Evolutionary conservation across 2,888 invertebrate genomes (phyloP).

Genomic region (Prenolepis imparis): DNA sequence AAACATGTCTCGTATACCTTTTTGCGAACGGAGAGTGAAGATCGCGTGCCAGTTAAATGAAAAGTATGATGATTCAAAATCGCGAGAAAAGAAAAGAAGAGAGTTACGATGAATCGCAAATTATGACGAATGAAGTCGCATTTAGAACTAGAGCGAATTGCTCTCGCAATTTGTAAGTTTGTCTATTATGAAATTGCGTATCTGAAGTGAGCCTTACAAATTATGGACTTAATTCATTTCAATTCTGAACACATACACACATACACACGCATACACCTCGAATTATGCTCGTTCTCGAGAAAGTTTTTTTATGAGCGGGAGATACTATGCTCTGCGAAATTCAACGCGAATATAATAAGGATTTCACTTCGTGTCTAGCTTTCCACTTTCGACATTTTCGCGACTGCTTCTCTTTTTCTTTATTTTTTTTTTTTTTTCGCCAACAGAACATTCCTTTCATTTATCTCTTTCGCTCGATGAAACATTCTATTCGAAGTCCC

Average conservation of each 20-base stretch:
- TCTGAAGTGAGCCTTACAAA: background rate
- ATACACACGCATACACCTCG: background rate
- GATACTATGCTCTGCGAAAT: background rate
- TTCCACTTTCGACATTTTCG: background rate
- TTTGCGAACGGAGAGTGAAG: background rate
- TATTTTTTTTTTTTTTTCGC: conserved; percentile 9
- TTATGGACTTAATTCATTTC: background rate
- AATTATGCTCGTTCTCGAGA: background rate
- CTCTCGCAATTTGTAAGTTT: background rate
- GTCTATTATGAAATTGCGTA: background rate
- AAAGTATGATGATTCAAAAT: background rate
- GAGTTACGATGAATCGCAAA: background rate
- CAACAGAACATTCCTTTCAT: background rate
- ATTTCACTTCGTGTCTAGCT: conserved; percentile 1
- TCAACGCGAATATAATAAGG: conserved; percentile 21
- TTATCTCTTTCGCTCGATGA: conserved; percentile 43
- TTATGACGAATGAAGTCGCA: conserved; percentile 6
- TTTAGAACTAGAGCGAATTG: background rate
- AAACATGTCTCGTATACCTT: background rate
- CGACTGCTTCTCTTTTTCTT: background rate
- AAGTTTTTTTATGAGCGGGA: background rate
- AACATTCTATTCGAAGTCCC: background rate
- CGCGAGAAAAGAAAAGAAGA: background rate
- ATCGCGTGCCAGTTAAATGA: background rate
- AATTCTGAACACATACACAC: background rate